Evolutionary conservation across 2,888 invertebrate species (phyloP), one percentile per base, ranked within the genome.

Genomic region (Prosopocoilus inquinatus): DNA sequence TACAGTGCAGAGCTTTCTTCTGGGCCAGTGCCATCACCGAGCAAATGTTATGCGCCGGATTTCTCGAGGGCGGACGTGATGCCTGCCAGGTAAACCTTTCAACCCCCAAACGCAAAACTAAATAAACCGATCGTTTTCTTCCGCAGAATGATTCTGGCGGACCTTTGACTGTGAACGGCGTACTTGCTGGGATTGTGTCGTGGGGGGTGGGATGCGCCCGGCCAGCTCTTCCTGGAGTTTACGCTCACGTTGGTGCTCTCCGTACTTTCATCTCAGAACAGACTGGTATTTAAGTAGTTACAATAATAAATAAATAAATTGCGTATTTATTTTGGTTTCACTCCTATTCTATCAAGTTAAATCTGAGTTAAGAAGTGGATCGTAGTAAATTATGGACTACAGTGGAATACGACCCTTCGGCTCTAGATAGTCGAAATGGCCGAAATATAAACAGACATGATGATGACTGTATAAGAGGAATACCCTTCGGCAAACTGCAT

Each of bases 11-110:
- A 9, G 11, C 8, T 43, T 54, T 48, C 13, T 56, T 58, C 20
- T 46, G 47, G 32, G 5, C 36, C 9, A 54, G 52, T 15, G 45
- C 54, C 3, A 63, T 71, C 11, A 80, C 81, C 0, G 13, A 35
- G 47, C 35, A 41, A 12, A 49, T 49, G 49, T 2, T 49, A 2
- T 49, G 39, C 33, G 49, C 49, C 7, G 49, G 49, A 28, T 49
- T 34, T 16, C 7, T 9, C 1, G 39, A 15, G 5, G 50, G 50
- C 1, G 50, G 50, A 33, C 41, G 20, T 11, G 50, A 39, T 7
- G 11, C 32, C 12, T 50, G 50, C 13, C 41, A 41, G 16, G 50
- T 20, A 20, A 20, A 20, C 20, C 20, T 5, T 20, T 20, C 5
- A 1, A 3, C 20, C 20, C 20, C 20, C 20, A 2, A 4, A 1